A percentile compares a stretch with the other conserved stretches of the same genome.
phyloP scores from a whole-genome alignment of 2,888 invertebrate genomes.

The Oscheius myriophilus region DNA sequence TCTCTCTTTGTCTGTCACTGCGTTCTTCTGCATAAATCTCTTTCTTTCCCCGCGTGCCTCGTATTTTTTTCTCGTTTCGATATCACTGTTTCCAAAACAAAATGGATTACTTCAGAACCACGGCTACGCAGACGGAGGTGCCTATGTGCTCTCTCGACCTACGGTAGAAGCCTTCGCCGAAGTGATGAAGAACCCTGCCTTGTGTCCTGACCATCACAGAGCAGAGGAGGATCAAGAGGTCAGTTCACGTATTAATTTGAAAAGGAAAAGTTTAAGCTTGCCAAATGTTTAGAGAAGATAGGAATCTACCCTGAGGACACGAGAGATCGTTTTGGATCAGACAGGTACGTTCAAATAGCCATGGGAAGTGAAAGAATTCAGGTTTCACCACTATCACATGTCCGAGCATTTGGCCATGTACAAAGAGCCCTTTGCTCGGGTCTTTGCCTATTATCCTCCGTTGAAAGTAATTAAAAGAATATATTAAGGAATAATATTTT shows the following conservation, averaged over 20 bases:
- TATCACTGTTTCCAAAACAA: too few relatives aligned
- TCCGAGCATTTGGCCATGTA: constrained; percentile 49
- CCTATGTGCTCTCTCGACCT: constrained; percentile 51
- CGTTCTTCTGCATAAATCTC: too few relatives aligned
- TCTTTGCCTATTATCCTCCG: constrained; percentile 47
- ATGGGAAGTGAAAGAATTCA: too few relatives aligned
- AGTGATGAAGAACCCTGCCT: constrained; percentile 51
- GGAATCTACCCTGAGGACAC: constrained; percentile 57
- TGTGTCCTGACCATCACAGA: constrained; percentile 61
- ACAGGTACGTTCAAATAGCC: constrained; percentile 32
- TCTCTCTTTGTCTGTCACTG: too few relatives aligned
- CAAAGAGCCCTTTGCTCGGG: constrained; percentile 40
- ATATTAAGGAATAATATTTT: background rate
- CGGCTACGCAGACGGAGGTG: constrained; percentile 61
- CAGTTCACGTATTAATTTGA: background rate
- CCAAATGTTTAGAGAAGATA: constrained; percentile 55
- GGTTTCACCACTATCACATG: constrained; percentile 61
- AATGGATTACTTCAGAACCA: constrained; percentile 12
- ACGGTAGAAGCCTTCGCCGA: constrained; percentile 46
- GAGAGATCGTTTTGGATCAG: constrained; percentile 52
- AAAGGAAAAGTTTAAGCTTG: constrained; percentile 33
- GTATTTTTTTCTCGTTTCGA: too few relatives aligned
- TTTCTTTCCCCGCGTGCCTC: too few relatives aligned
- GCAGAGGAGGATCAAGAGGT: constrained; percentile 67
- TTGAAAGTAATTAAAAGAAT: constrained; percentile 26